Evolutionary conservation across 2,113 vertebrate species (phyloP), one percentile per base, ranked within the genome.

Genomic region (Carassius carassius): DNA sequence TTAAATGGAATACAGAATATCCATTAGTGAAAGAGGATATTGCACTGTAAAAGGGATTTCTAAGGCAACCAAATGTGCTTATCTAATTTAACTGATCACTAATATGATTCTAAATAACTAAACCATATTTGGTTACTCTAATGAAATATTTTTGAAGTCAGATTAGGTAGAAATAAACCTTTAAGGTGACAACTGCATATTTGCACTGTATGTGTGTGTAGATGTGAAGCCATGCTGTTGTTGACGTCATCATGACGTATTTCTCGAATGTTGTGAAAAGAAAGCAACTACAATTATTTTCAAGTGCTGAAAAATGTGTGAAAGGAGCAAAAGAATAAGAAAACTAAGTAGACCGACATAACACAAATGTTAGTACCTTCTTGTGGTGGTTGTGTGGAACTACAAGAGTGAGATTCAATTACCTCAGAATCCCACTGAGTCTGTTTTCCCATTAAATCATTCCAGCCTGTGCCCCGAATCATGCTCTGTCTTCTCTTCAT

Each of bases 1-100:
- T 79, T 44, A 63, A 41, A 88, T 75, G 90, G 91, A 92, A 91
- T 89, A 92, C 91, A 93, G 84, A 90, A 89, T 89, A 83, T 41
- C 81, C 62, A 73, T 49, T 23, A 47, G 65, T 29, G 11, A 60
- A 41, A 63, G 37, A 81, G 25, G 9, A n/a, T 44, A 83, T 49
- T 56, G 49, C 49, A 60, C 23, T 83, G 3, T 62, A 29, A 47
- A 72, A 58, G 21, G 9, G 3, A 8, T 75, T 83, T 32, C 7
- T 35, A 4, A 76, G 73, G 25, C 16, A 23, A 49, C 11, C 72
- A 19, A 49, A 77, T 35, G 29, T 58, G 49, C 19, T 72, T 9
- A 69, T 21, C 44, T 51, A 11, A 67, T 32, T 37, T 9, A 60
- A 7, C 41, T 51, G 8, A 21, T 32, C 7, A 29, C 47, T 32